Evolutionary conservation across 2,888 invertebrate genomes (phyloP).

Genomic region (Cryptocheilus praepositus): DNA sequence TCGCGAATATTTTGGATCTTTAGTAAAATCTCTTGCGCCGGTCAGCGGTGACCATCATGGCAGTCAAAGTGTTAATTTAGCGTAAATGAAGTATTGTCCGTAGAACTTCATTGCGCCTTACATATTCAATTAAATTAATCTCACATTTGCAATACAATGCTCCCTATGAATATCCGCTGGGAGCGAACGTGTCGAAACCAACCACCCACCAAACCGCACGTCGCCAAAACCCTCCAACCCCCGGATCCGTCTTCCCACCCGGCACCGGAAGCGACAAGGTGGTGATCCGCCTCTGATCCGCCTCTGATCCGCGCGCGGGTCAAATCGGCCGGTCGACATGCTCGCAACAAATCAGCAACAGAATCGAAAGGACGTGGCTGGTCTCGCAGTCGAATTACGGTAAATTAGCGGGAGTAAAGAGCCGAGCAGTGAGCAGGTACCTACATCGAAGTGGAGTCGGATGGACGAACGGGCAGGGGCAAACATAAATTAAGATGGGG

Average conservation of each 20-base stretch:
- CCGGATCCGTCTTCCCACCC: neutral
- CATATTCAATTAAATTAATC: too few relatives aligned
- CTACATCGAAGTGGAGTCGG: slow-evolving; percentile 64
- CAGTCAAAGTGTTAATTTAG: too few relatives aligned
- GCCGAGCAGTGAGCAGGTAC: slow-evolving; percentile 62
- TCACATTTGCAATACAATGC: too few relatives aligned
- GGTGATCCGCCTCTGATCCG: slow-evolving; percentile 22
- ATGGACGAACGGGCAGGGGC: slow-evolving; percentile 67
- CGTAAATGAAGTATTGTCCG: too few relatives aligned
- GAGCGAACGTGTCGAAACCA: too few relatives aligned
- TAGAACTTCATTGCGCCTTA: too few relatives aligned
- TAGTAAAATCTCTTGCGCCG: too few relatives aligned
- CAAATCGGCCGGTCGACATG: slow-evolving; percentile 11
- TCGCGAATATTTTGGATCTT: too few relatives aligned
- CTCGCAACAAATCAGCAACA: slow-evolving; percentile 54
- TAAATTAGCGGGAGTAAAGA: slow-evolving; percentile 70
- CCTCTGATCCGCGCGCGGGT: slow-evolving; percentile 13
- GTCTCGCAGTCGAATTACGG: slow-evolving; percentile 66
- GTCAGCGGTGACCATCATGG: too few relatives aligned
- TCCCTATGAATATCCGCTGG: too few relatives aligned
- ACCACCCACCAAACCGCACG: too few relatives aligned
- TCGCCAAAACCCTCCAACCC: too few relatives aligned
- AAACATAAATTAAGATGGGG: slow-evolving; percentile 74
- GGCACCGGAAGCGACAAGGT: slow-evolving; percentile 44
- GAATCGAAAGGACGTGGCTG: slow-evolving; percentile 53